Evolutionary conservation across 2,113 vertebrate species (phyloP), one percentile per base, ranked within the genome.

Genomic region (Alouatta palliata): DNA sequence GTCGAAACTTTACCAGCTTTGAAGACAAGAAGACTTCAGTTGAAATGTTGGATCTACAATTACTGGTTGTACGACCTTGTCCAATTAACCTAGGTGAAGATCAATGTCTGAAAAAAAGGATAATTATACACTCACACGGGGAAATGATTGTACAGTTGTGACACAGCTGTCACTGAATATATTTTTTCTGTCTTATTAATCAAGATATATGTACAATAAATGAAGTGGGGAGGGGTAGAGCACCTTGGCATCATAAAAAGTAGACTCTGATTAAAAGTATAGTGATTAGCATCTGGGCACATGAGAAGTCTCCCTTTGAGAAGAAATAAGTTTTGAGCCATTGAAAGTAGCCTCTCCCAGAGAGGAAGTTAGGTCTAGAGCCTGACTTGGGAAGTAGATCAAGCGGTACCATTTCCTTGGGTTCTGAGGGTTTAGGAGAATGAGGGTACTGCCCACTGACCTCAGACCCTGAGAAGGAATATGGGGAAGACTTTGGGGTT

Each of bases 121-220:
- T 83, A 86, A 77, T 75, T 35, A 88, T 80, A 54, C 12, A 21
- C 25, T 52, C 87, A 43, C 21, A n/a, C 32, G 17, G 81, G 64
- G 43, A 19, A 21, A 19, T 35, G 73, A 85, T 64, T 54, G 32
- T 70, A 52, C 27, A 71, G 27, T 75, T 70, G 40, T 32, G 45
- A 32, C 66, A 81, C 13, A 49, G 40, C 32, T 47, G 86, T 77
- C 21, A 37, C 21, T 19, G 27, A 87, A 71, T 27, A 2, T 75
- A 37, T 40, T 87, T 94, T 73, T 76, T 87, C 52, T 66, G 58
- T 75, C 27, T 95, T 83, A 94, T 58, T 94, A 93, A 91, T 71
- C 52, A 85, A 94, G 68, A 93, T 80, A 91, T 82, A 79, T 13
- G 52, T 77, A 43, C 35, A 90, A 40, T 70, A 89, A 80, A 87